Evolutionary conservation across 2,113 vertebrate genomes (phyloP).

Genomic region (Aegithalos caudatus): DNA sequence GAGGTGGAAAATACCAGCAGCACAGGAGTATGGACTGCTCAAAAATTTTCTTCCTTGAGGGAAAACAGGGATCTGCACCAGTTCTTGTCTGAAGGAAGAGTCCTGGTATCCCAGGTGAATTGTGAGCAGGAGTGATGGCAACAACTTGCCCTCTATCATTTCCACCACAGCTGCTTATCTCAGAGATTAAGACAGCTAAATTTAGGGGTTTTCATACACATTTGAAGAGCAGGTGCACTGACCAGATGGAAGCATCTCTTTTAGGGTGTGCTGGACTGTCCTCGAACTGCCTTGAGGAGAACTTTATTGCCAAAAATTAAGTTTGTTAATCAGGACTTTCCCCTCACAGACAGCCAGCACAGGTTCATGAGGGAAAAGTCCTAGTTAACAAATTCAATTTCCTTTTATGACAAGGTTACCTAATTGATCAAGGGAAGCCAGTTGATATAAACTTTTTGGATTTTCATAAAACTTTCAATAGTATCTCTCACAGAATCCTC

Average conservation of each 20-base stretch:
- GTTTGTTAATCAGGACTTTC: background rate
- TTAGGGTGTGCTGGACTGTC: background rate
- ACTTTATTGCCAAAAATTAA: background rate
- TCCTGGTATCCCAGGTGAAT: background rate
- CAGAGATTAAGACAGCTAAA: background rate
- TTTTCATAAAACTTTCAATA: background rate
- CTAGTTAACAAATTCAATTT: background rate
- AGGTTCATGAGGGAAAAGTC: background rate
- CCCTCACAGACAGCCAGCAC: rapidly evolving
- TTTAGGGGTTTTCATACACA: background rate
- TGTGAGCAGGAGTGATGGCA: background rate
- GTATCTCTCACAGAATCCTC: background rate
- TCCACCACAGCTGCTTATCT: background rate
- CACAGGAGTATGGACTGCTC: background rate
- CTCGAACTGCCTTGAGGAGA: background rate
- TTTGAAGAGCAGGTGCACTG: background rate
- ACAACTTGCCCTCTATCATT: background rate
- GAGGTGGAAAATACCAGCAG: background rate
- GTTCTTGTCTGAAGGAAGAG: background rate
- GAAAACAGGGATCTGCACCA: too few relatives aligned
- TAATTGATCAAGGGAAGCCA: background rate
- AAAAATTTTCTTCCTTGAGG: background rate
- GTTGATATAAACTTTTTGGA: background rate
- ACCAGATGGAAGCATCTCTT: background rate
- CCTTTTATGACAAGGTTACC: background rate